phyloP scores from a whole-genome alignment of 2,113 vertebrate genomes.

The Epinephelus moara region DNA sequence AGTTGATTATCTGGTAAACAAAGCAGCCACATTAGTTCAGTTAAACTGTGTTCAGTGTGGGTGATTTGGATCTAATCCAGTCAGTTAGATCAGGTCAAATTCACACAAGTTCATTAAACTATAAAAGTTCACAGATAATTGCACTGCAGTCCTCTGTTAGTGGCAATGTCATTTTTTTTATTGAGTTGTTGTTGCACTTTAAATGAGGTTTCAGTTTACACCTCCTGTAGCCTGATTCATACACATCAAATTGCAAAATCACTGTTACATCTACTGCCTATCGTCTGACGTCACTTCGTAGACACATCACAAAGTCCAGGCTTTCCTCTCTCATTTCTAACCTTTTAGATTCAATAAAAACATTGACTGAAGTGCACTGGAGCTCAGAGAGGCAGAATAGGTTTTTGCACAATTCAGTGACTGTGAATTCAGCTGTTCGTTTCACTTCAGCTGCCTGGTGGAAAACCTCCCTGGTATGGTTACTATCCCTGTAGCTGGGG shows the following conservation, averaged over 20 bases:
- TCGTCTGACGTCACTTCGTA: background rate
- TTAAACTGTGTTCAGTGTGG: background rate
- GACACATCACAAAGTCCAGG: background rate
- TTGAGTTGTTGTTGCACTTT: too few species aligned
- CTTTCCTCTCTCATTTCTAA: background rate
- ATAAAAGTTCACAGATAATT: too few species aligned
- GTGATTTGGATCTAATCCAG: background rate
- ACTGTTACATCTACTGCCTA: background rate
- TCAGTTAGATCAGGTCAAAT: background rate
- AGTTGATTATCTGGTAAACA: background rate
- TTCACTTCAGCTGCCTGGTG: conserved; percentile 45
- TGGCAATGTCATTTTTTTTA: too few species aligned
- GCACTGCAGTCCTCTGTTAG: too few species aligned
- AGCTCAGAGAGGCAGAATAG: background rate
- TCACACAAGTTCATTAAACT: too few species aligned
- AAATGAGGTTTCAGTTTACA: too few species aligned
- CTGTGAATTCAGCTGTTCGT: conserved; percentile 41
- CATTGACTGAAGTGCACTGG: background rate
- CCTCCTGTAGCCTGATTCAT: background rate
- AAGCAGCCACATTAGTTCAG: background rate
- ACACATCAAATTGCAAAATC: background rate
- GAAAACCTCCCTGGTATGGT: conserved; percentile 13
- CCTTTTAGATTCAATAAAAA: background rate
- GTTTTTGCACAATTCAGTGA: background rate
- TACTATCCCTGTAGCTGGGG: conserved; percentile 29